Evolutionary conservation across 2,113 vertebrate genomes (phyloP).

Genomic region (Nipponia nippon): DNA sequence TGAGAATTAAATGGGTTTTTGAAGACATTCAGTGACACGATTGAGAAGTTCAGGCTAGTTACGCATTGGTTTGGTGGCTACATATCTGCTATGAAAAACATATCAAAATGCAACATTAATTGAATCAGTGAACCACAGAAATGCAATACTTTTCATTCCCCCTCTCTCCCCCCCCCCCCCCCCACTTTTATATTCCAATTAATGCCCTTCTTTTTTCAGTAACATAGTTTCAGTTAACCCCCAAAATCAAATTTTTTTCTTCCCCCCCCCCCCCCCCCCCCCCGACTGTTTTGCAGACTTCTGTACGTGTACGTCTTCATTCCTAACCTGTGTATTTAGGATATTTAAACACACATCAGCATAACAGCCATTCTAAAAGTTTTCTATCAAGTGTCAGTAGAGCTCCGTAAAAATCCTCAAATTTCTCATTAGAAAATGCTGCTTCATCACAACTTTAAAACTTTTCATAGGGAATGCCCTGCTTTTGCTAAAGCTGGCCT

Average conservation of each 20-base stretch:
- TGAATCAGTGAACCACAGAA: neutral
- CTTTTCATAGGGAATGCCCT: neutral
- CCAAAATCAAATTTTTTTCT: no score
- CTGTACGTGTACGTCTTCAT: neutral
- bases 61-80: neutral
- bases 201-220: no score
- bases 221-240: no score
- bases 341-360: neutral
- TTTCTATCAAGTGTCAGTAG: neutral
- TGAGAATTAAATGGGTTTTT: neutral
- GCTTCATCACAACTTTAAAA: neutral
- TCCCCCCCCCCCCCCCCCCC: no score
- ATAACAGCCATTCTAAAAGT: neutral
- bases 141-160: neutral
- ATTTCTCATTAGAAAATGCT: neutral
- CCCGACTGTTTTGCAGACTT: accelerated
- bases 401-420: neutral
- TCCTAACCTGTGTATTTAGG: neutral
- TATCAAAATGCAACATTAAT: neutral
- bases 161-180: no score
- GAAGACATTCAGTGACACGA: neutral
- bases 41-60: neutral
- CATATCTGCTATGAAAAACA: neutral
- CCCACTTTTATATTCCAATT: no score
- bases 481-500: neutral